phyloP scores from a whole-genome alignment of 2,113 vertebrate genomes.

The Tenebrosternarchus preto region DNA sequence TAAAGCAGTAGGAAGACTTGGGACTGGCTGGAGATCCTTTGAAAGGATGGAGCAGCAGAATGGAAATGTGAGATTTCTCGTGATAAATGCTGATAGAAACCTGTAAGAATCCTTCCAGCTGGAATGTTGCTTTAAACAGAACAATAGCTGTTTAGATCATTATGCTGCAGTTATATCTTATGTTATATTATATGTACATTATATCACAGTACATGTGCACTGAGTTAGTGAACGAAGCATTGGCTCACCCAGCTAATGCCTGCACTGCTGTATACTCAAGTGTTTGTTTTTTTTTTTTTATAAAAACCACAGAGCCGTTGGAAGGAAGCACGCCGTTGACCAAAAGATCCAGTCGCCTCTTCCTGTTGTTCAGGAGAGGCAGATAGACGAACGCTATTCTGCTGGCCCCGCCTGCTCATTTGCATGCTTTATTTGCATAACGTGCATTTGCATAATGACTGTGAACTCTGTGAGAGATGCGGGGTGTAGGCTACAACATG shows the following conservation, averaged over 20 bases:
- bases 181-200: no score
- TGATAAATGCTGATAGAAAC: no score
- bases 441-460: background rate
- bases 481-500: no score
- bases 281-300: background rate
- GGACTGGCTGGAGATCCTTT: background rate
- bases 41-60: background rate
- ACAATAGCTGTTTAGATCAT: no score
- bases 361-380: constrained; percentile 13
- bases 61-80: no score
- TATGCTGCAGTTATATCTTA: no score
- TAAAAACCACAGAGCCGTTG: background rate
- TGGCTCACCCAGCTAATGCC: no score
- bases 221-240: no score
- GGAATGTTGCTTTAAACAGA: no score
- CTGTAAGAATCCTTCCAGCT: no score
- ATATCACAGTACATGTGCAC: no score
- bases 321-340: background rate
- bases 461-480: background rate
- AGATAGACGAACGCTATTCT: background rate
- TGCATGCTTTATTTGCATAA: constrained; percentile 27
- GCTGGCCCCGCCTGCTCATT: constrained; percentile 20
- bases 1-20: background rate
- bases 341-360: background rate
- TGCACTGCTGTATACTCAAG: no score